These are phyloP conservation scores for Dipodomys spectabilis DNA, from an alignment of 2,113 vertebrate genomes.

Conservation along the genomic window DNA sequence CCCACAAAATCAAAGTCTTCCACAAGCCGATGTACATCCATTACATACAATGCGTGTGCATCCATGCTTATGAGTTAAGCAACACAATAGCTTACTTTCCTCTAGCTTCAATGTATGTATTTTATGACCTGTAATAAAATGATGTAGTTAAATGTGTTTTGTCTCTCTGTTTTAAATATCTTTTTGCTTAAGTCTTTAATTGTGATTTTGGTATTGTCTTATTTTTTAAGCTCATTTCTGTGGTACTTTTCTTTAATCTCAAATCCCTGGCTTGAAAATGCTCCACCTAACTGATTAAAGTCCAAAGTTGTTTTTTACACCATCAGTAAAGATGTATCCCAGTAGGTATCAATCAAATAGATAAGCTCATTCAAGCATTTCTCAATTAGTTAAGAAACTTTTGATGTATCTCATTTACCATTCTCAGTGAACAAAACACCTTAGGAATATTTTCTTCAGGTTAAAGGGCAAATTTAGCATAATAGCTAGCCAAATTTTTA, in stretches of 20 bases:
- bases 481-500: constrained; percentile 64
- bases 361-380: constrained; percentile 74
- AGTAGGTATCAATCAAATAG: constrained; percentile 66
- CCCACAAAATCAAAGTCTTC: neutral
- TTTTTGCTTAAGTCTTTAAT: constrained; percentile 49
- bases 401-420: constrained; percentile 71
- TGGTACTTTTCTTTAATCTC: constrained; percentile 59
- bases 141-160: constrained; percentile 41
- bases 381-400: constrained; percentile 77
- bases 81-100: neutral
- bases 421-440: constrained; percentile 66
- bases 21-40: neutral
- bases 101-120: constrained; percentile 42
- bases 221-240: constrained; percentile 50
- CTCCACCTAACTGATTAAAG: constrained; percentile 59
- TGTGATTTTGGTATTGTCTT: constrained; percentile 15
- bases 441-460: constrained; percentile 67
- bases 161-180: constrained; percentile 32
- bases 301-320: constrained; percentile 33
- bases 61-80: constrained; percentile 1
- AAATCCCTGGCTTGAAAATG: constrained; percentile 50
- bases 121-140: constrained; percentile 12
- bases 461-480: constrained; percentile 75
- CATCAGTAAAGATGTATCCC: constrained; percentile 56
- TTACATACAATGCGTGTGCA: neutral